phyloP scores from a whole-genome alignment of 2,888 invertebrate species.

The Atethmia centrago region DNA sequence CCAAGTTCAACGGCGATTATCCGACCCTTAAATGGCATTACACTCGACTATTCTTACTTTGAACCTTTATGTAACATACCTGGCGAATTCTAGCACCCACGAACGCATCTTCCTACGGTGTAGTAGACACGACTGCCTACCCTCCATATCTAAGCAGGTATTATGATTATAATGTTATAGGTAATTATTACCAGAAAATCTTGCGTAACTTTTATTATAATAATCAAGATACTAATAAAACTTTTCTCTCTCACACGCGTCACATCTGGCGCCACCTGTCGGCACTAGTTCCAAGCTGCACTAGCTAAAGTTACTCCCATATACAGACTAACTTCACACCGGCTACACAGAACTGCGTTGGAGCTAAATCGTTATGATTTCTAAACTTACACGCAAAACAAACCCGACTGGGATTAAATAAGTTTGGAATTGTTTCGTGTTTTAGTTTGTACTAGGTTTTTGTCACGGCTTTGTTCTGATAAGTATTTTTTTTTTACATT shows the following conservation, averaged over 20 bases:
- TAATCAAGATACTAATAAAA: background rate
- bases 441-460: background rate
- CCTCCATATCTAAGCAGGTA: background rate
- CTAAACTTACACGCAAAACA: constrained; percentile 49
- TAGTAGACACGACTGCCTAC: background rate
- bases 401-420: constrained; percentile 38
- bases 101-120: background rate
- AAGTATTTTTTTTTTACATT: background rate
- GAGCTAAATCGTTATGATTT: constrained; percentile 47
- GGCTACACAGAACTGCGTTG: constrained; percentile 16
- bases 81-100: no score
- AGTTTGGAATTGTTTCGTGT: constrained; percentile 26
- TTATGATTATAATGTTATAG: background rate
- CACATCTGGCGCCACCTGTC: constrained; percentile 44
- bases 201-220: background rate
- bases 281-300: background rate
- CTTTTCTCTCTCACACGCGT: background rate
- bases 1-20: no score
- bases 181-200: background rate
- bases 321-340: constrained; percentile 18
- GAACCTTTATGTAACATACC: background rate
- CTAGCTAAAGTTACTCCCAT: constrained; percentile 26
- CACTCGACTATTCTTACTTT: background rate
- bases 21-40: background rate
- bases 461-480: background rate